Evolutionary conservation across 2,888 invertebrate species (phyloP), one percentile per base, ranked within the genome.

Genomic region (Amphipoea lucens): DNA sequence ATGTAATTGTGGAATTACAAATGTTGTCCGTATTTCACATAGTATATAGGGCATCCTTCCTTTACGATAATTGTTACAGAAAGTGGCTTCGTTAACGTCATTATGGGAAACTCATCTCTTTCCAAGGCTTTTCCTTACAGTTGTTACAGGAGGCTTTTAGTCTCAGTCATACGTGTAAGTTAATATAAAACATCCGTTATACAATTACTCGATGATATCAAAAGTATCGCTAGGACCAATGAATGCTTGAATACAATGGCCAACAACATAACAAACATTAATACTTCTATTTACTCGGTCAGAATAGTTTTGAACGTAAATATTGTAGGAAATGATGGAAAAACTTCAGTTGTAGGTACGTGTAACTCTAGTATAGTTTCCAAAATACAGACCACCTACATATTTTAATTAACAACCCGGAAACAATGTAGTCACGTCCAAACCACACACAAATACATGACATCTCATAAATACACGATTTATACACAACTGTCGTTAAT

Each of bases 1-100:
- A 45, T 77, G 63, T 81, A 6, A 70, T 54, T 40, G 51, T 54
- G 23, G 63, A 60, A 66, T 79, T 84, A 69, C 60, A 57, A 73
- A 69, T 65, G 51, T 78, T 40, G 63, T 63, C 60, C 77, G 76
- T 54, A 63, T 77, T 40, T 12, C 42, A 51, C 12, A 3, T 48
- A 40, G 12, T 51, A 45, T 7, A 48, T 5, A 63, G 5, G 11
- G 9, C 23, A 66, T 45, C 40, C 79, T 57, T 80, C 14, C 7
- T 29, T 51, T 17, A 54, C 17, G 45, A 62, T 74, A 60, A 81
- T 51, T 67, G 60, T 68, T 62, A 80, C 7, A 45, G 54, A 23
- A 45, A 62, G 29, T 9, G 11, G 72, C 40, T 57, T 72, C 4
- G 14, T 42, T 72, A 14, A 23, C 7, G 20, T 57, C 45, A 29